phyloP scores from a whole-genome alignment of 2,888 invertebrate genomes.

The Plagodis pulveraria region DNA sequence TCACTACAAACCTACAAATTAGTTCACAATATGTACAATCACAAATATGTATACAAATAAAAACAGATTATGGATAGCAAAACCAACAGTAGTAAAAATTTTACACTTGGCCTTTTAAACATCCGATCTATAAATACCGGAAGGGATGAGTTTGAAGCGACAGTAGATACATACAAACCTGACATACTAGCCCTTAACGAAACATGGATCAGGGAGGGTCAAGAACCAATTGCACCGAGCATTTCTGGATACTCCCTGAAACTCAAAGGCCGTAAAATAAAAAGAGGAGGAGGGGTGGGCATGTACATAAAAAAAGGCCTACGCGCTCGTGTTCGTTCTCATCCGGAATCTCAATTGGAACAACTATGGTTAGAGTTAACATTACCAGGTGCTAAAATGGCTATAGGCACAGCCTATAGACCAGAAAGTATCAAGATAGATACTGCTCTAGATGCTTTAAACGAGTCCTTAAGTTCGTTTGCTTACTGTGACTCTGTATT shows the following conservation, averaged over 20 bases:
- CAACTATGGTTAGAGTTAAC: slow-evolving; percentile 38
- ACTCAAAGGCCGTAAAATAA: slow-evolving; percentile 9
- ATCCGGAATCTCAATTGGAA: slow-evolving; percentile 29
- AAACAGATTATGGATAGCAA: not conserved
- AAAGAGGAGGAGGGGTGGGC: slow-evolving; percentile 8
- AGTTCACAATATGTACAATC: too few species aligned
- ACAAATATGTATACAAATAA: not conserved
- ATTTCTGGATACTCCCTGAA: slow-evolving; percentile 23
- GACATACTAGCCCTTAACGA: slow-evolving; percentile 33
- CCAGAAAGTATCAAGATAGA: slow-evolving; percentile 23
- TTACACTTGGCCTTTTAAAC: too few species aligned
- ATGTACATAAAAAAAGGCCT: slow-evolving; percentile 23
- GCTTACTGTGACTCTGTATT: too few species aligned
- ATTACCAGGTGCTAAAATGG: slow-evolving; percentile 27
- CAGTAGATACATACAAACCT: slow-evolving; percentile 1
- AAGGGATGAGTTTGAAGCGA: too few species aligned
- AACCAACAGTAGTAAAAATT: too few species aligned
- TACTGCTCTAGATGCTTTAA: slow-evolving; percentile 20
- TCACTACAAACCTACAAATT: too few species aligned
- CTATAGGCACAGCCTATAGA: slow-evolving; percentile 35
- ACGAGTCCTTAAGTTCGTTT: too few species aligned
- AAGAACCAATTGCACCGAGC: slow-evolving; percentile 16
- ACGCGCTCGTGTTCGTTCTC: slow-evolving; percentile 15
- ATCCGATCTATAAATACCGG: too few species aligned
- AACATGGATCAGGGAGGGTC: slow-evolving; percentile 24